A percentile compares a stretch with the other conserved stretches of the same genome.
phyloP scores from a whole-genome alignment of 2,888 invertebrate genomes.

The Andrena fulva region DNA sequence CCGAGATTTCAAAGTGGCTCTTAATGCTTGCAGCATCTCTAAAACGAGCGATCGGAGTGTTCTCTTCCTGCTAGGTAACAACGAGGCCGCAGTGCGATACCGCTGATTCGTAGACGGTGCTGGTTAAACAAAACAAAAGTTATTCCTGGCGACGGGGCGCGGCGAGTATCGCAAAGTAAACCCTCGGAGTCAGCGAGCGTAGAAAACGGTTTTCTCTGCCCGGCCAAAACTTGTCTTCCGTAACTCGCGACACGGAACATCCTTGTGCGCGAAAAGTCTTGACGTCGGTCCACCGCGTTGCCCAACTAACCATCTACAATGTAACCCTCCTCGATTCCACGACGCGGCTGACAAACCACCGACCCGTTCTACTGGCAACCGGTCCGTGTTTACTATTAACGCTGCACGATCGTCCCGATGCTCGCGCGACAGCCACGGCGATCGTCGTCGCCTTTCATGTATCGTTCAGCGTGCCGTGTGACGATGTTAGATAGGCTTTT shows the following conservation, averaged over 20 bases:
- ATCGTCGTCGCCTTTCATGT: background rate
- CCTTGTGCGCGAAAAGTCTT: background rate
- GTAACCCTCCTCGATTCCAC: background rate
- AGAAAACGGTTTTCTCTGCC: constrained; percentile 27
- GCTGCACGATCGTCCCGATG: background rate
- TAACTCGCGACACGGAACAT: background rate
- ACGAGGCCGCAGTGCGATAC: constrained; percentile 39
- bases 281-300: background rate
- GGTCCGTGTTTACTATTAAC: background rate
- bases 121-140: constrained; percentile 51
- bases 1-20: constrained; percentile 19
- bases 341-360: constrained; percentile 8
- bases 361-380: constrained; percentile 23
- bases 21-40: constrained; percentile 23
- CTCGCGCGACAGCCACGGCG: background rate
- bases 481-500: background rate
- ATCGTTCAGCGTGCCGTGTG: background rate
- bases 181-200: constrained; percentile 4
- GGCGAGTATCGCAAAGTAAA: constrained; percentile 35
- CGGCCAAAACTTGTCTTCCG: constrained; percentile 28
- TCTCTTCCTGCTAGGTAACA: constrained; percentile 37
- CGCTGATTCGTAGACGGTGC: constrained; percentile 16
- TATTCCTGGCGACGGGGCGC: constrained; percentile 45
- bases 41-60: constrained; percentile 30
- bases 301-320: background rate